A percentile compares a stretch with the other conserved stretches of the same genome.
phyloP scores from a whole-genome alignment of 2,113 vertebrate genomes.

The Hydrochoerus hydrochaeris region DNA sequence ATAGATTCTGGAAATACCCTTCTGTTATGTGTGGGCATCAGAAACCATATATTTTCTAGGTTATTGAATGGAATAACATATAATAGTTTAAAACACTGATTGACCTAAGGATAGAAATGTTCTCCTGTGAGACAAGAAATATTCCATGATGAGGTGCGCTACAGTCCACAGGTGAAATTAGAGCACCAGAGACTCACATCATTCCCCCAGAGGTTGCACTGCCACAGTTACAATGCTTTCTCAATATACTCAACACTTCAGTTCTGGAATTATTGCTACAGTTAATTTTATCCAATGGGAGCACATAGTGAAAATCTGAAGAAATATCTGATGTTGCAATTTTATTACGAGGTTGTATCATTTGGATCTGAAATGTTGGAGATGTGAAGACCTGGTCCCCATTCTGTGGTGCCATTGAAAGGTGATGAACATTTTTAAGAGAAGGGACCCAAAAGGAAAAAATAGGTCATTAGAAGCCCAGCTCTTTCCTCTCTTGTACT shows the following conservation, averaged over 20 bases:
- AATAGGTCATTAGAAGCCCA: not conserved
- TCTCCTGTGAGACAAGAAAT: not conserved
- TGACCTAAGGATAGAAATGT: not conserved
- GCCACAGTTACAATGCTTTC: not conserved
- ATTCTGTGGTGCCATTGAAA: not conserved
- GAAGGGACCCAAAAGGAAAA: not conserved
- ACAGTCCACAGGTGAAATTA: not conserved
- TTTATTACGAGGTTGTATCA: not conserved
- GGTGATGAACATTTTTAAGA: not conserved
- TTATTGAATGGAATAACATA: not conserved
- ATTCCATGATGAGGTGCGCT: not conserved
- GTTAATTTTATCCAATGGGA: not conserved
- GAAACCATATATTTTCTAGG: not conserved
- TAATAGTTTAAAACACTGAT: not conserved
- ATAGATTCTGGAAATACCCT: not conserved
- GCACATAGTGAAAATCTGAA: not conserved
- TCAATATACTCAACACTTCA: not conserved
- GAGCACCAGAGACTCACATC: not conserved
- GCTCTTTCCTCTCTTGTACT: not conserved
- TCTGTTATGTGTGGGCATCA: not conserved
- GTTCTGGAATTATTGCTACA: not conserved
- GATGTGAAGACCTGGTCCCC: not conserved
- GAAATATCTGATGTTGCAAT: rapidly evolving
- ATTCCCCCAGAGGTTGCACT: not conserved
- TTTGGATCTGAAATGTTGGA: not conserved